Base-by-base conservation (phyloP, 2,797 vertebrate genomes). In the Lutjanus argentimaculatus region DNA sequence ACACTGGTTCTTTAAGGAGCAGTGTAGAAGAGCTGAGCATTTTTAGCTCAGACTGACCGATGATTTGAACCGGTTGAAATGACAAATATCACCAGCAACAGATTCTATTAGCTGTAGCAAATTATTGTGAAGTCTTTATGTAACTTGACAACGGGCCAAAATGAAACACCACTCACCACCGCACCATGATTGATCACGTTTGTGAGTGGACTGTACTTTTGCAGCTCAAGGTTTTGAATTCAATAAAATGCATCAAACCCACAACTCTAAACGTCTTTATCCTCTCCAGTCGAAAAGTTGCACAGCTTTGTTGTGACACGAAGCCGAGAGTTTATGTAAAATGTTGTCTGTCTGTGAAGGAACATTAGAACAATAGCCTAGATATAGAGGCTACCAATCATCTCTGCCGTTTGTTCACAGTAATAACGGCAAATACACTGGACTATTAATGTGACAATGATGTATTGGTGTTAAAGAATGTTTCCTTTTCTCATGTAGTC, bases 371-470 rank as follows among this genome's bases (percentile, higher is more conserved):
- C 22, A 55, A 43, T 16, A 2, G 1, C 4, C 1, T 3, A 1
- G 30, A 51, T 59, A 46, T 21, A 22, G 49, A 63, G 53, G 21
- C 73, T 12, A 25, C 14, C 64, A 58, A 21, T 51, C 8, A 2
- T 45, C 53, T 48, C 14, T 42, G 25, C 16, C 51, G n/a, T 78
- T 67, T 53, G 13, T 69, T 81, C 61, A 17, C n/a, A 42, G 67
- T 76, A 72, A 80, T 85, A 82, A 80, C 56, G 73, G 3, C 66
- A 73, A 78, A 76, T 75, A 57, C 8, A 72, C 53, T 67, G 56
- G 11, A 58, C 36, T 52, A 21, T 45, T 85, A 80, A 87, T 75
- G 74, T 83, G 87, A 89, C 89, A 84, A 17, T 83, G 83, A 88
- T 85, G 55, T n/a, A 79, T 67, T 21, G 65, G 43, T 67, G 78